A percentile compares a stretch with the other conserved stretches of the same genome.
Conservation (phyloP, 2,113 vertebrate species). For the Chaetops frenatus region DNA sequence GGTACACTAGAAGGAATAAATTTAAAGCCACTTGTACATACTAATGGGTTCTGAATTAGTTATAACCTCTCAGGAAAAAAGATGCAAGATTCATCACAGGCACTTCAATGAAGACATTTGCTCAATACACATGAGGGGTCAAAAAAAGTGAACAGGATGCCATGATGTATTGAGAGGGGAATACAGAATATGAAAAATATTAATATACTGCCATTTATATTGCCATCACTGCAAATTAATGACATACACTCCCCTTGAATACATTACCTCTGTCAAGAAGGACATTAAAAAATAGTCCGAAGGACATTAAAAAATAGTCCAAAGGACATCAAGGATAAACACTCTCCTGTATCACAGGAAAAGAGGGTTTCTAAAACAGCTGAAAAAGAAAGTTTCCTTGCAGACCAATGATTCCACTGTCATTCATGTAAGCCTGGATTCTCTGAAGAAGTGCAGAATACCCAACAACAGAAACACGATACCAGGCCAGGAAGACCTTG, state of each 20-base stretch:
- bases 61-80: conserved; percentile 52
- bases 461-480: background rate
- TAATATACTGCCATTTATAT: conserved; percentile 60
- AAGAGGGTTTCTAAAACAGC: background rate
- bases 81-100: background rate
- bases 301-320: conserved; percentile 36
- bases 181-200: conserved; percentile 55
- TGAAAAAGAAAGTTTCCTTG: background rate
- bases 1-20: conserved; percentile 57
- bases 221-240: conserved; percentile 55
- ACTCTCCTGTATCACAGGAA: background rate
- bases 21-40: conserved; percentile 63
- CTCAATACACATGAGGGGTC: conserved; percentile 56
- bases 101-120: conserved; percentile 16
- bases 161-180: conserved; percentile 39
- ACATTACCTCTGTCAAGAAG: conserved; percentile 49
- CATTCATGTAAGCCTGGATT: background rate
- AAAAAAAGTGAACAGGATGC: conserved; percentile 52
- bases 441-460: background rate
- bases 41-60: conserved; percentile 58
- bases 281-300: conserved; percentile 32
- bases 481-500: background rate
- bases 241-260: conserved; percentile 34
- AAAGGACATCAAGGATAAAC: conserved; percentile 45
- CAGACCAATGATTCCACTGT: fast-evolving